phyloP scores from a whole-genome alignment of 2,888 invertebrate species.

The Tiliacea aurago region DNA sequence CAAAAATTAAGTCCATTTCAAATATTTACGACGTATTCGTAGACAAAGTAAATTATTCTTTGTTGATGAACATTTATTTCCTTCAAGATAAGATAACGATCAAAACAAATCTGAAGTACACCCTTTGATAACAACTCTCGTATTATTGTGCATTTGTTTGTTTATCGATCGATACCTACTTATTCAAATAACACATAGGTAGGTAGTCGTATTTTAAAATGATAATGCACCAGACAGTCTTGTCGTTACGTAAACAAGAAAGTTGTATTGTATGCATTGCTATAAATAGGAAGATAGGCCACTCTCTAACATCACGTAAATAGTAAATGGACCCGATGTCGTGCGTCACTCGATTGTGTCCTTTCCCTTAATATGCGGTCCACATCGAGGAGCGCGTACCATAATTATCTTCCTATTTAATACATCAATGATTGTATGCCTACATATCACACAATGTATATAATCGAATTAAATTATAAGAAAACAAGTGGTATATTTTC shows the following conservation, averaged over 20 bases:
- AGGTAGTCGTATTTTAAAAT: background rate
- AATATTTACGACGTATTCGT: slow-evolving; percentile 40
- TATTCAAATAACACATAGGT: background rate
- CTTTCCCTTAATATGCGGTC: too few relatives aligned
- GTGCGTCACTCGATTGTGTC: too few relatives aligned
- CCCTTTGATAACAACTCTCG: slow-evolving; percentile 9
- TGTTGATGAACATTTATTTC: slow-evolving; percentile 33
- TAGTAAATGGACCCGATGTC: too few relatives aligned
- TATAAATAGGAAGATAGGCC: too few relatives aligned
- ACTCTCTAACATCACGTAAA: too few relatives aligned
- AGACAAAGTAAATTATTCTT: slow-evolving; percentile 25
- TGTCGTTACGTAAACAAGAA: slow-evolving; percentile 1
- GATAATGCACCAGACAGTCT: background rate
- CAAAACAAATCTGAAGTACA: slow-evolving; percentile 29
- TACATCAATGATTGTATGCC: too few relatives aligned
- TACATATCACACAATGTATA: background rate
- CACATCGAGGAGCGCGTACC: too few relatives aligned
- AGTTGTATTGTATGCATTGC: background rate
- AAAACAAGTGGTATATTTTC: background rate
- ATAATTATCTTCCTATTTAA: too few relatives aligned
- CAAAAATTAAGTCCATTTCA: slow-evolving; percentile 12
- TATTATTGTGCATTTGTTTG: slow-evolving; percentile 34
- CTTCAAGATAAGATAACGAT: slow-evolving; percentile 34
- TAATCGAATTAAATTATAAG: background rate
- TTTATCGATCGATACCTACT: slow-evolving; percentile 1